Percentiles rank a stretch among this genome's conserved stretches.
Conservation (phyloP, 1,140 invertebrate genomes). For the Drosophila ficusphila region DNA sequence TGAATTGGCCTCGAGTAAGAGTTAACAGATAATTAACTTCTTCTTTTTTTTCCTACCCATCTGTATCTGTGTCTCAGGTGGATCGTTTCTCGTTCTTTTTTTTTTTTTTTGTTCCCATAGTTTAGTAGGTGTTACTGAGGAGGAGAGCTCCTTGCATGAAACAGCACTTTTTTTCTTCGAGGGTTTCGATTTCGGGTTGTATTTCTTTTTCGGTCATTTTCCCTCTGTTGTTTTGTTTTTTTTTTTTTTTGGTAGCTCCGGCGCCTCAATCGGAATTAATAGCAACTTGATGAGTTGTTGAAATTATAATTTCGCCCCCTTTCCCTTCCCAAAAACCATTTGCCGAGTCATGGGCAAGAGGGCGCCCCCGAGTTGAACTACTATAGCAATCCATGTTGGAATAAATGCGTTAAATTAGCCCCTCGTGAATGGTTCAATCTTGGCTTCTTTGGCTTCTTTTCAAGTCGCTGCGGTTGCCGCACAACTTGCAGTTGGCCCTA, state of each 20-base stretch:
- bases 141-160: slow-evolving; percentile 64
- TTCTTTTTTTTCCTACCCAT: slow-evolving; percentile 25
- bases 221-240: neutral
- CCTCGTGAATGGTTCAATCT: slow-evolving; percentile 46
- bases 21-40: slow-evolving; percentile 78
- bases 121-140: slow-evolving; percentile 71
- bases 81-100: slow-evolving; percentile 12
- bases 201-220: slow-evolving; percentile 3
- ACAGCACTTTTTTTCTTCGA: slow-evolving; percentile 38
- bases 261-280: slow-evolving; percentile 77
- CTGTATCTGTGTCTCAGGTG: slow-evolving; percentile 24
- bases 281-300: slow-evolving; percentile 82
- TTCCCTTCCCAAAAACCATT: neutral
- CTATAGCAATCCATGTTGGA: slow-evolving; percentile 57
- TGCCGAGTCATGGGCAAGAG: slow-evolving; percentile 52
- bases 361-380: slow-evolving; percentile 51
- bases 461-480: slow-evolving; percentile 38
- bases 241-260: slow-evolving; percentile 36
- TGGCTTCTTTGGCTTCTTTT: slow-evolving; percentile 22
- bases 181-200: slow-evolving; percentile 54
- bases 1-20: slow-evolving; percentile 59
- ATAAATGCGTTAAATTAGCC: slow-evolving; percentile 81
- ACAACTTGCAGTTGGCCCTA: neutral
- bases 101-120: slow-evolving; percentile 53
- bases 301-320: slow-evolving; percentile 69